Percentiles rank a stretch among this genome's conserved stretches.
Evolutionary conservation across 1,140 invertebrate genomes (phyloP).

Genomic region (Cyclargus thomasi): DNA sequence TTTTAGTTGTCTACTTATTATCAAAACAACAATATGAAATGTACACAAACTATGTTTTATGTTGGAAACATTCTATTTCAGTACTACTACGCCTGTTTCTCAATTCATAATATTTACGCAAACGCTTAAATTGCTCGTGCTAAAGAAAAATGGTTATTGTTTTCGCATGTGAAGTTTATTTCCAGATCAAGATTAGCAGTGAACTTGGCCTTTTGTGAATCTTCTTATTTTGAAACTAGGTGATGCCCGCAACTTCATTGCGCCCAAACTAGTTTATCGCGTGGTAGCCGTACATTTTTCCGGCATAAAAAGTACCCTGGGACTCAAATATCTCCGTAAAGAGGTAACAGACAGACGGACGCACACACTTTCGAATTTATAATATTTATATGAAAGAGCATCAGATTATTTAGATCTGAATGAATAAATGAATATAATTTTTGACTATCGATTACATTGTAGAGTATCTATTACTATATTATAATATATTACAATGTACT

Average conservation of each 20-base stretch:
- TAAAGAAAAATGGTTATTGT: not conserved
- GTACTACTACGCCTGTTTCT: not conserved
- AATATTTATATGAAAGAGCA: too few relatives aligned
- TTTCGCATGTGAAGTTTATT: not conserved
- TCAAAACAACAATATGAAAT: not conserved
- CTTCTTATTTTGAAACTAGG: not conserved
- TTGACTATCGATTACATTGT: too few relatives aligned
- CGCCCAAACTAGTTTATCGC: too few relatives aligned
- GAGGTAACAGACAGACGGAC: too few relatives aligned
- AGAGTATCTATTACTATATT: too few relatives aligned
- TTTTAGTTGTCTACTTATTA: not conserved
- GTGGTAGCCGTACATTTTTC: too few relatives aligned
- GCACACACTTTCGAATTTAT: too few relatives aligned
- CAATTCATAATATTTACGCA: constrained; percentile 9
- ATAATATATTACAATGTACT: too few relatives aligned
- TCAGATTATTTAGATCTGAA: too few relatives aligned
- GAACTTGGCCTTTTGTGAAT: not conserved
- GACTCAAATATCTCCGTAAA: too few relatives aligned
- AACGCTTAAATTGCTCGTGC: not conserved
- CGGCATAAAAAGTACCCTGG: too few relatives aligned
- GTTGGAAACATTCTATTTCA: constrained; percentile 8
- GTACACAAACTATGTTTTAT: not conserved
- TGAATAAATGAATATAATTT: too few relatives aligned
- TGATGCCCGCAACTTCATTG: not conserved
- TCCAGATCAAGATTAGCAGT: not conserved